phyloP scores from a whole-genome alignment of 35 echinoderm and acorn worm species.

The Apostichopus parvimensis region DNA sequence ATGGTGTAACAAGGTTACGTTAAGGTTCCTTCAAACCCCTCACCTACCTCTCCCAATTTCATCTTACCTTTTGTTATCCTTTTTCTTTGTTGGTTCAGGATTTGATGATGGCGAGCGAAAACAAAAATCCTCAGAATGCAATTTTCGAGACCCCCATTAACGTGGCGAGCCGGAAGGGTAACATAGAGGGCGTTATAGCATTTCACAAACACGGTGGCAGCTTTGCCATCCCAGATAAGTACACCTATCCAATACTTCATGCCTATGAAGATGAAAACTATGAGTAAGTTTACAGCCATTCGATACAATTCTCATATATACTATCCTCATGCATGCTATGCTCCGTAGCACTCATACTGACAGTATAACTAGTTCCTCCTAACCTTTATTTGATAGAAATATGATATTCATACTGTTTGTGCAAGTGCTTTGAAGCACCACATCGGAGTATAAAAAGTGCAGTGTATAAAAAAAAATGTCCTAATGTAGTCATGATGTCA shows the following conservation, averaged over 20 bases:
- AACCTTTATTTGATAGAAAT: too few species aligned
- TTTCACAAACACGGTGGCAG: not conserved
- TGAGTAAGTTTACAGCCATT: not conserved
- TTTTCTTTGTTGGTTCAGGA: not conserved
- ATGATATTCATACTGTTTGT: too few species aligned
- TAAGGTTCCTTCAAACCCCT: too few species aligned
- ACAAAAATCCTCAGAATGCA: not conserved
- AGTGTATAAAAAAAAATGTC: too few species aligned
- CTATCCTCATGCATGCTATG: not conserved
- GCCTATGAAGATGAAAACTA: not conserved
- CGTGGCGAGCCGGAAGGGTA: not conserved
- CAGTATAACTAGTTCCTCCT: too few species aligned
- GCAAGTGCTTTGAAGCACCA: too few species aligned
- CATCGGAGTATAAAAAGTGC: too few species aligned
- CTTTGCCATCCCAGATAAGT: not conserved
- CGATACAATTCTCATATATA: not conserved
- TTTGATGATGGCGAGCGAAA: not conserved
- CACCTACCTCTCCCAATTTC: too few species aligned
- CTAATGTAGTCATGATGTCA: too few species aligned
- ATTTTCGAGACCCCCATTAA: not conserved
- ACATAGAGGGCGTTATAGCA: not conserved
- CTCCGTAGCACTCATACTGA: too few species aligned
- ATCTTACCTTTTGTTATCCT: too few species aligned
- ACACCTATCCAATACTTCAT: not conserved
- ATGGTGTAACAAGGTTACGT: too few species aligned